Base-by-base conservation (phyloP, 2,888 invertebrate species). In the Andrena haemorrhoa region DNA sequence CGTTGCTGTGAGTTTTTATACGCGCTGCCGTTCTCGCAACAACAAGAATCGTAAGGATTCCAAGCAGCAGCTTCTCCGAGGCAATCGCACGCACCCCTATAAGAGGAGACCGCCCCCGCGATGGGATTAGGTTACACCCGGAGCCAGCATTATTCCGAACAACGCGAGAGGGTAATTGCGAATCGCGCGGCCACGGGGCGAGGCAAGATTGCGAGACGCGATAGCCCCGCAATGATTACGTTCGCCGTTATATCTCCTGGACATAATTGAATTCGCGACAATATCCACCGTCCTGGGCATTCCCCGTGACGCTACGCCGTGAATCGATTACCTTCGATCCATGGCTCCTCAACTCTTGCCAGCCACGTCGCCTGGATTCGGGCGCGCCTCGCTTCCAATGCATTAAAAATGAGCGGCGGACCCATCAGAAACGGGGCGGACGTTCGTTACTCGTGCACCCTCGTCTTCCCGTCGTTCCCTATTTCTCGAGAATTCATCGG, bases 221-320 rank as follows among this genome's bases (percentile, higher is more conserved):
- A 86, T 85, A 84, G n/a, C 68, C 75, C 16, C 53, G 69, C 69
- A 58, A 78, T 86, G 73, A 86, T 86, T 86, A 86, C 81, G 64
- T 68, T 71, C 74, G 63, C 71, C 65, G 82, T 85, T 85, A 68
- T 82, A 85, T 85, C 58, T 75, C 70, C 58, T 61, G 51, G 29
- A 61, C 65, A 71, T 86, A 86, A 87, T 86, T 86, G 86, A 86
- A 86, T 87, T 79, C 71, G 65, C 74, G 72, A 70, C 74, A 72
- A 65, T 72, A 82, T 69, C 74, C 60, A 23, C 53, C 69, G 65
- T 72, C 68, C 60, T 23, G 23, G 61, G 47, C 65, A 47, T 70
- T 72, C 73, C 74, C 61, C 49, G 31, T 41, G 12, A 5, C 33
- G 8, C 53, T 7, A 3, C 33, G 2, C n/a, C n/a, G 29, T 20